Percentiles rank a stretch among this genome's conserved stretches.
phyloP scores from a whole-genome alignment of 2,888 invertebrate genomes.

The Dynastes maya region DNA sequence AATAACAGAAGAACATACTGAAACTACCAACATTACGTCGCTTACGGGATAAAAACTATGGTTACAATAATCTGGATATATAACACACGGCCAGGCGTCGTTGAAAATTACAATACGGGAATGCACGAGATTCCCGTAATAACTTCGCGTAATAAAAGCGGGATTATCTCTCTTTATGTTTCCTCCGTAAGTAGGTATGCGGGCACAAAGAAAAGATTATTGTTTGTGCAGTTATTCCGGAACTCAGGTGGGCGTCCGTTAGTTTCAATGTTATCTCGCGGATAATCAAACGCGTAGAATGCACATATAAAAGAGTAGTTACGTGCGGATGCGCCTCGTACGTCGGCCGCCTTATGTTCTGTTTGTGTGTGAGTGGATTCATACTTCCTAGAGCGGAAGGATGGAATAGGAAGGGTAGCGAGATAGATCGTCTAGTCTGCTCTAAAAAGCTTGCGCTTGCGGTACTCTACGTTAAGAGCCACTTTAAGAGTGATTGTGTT shows the following conservation, averaged over 20 bases:
- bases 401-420: background rate
- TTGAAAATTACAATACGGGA: slow-evolving; percentile 10
- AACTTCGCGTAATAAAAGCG: slow-evolving; percentile 16
- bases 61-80: background rate
- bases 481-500: too few relatives aligned
- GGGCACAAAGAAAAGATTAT: slow-evolving; percentile 16
- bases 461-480: too few relatives aligned
- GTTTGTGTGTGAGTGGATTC: too few relatives aligned
- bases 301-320: slow-evolving; percentile 33
- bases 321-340: slow-evolving; percentile 5
- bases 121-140: slow-evolving; percentile 12
- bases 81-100: background rate
- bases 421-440: too few relatives aligned
- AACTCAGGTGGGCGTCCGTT: slow-evolving; percentile 21
- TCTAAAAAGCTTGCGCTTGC: too few relatives aligned
- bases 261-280: slow-evolving; percentile 31
- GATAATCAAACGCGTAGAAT: slow-evolving; percentile 31
- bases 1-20: too few relatives aligned
- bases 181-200: slow-evolving; percentile 1
- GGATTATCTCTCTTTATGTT: slow-evolving; percentile 28
- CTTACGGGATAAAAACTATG: background rate
- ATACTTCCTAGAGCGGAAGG: background rate
- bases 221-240: slow-evolving; percentile 35
- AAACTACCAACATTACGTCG: background rate
- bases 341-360: background rate